phyloP scores from a whole-genome alignment of 1,140 invertebrate species.

The fruit fly (Drosophila melanogaster) region DNA sequence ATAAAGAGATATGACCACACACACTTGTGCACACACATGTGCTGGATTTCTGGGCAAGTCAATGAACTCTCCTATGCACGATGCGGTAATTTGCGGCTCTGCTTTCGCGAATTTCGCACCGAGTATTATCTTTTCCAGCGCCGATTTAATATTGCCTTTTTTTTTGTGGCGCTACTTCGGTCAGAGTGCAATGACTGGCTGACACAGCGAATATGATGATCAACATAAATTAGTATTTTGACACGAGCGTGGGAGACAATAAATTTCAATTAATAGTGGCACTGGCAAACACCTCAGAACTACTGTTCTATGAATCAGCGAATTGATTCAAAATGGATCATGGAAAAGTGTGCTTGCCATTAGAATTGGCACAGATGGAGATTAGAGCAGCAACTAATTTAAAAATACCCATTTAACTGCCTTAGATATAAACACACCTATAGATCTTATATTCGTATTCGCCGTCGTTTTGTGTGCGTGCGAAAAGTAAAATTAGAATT shows the following conservation, averaged over 20 bases:
- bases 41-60: constrained; percentile 64
- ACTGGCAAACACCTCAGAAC: neutral
- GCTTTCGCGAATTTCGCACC: constrained; percentile 61
- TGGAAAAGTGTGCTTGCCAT: neutral
- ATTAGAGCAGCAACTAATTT: constrained; percentile 13
- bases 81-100: constrained; percentile 70
- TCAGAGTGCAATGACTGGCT: constrained; percentile 78
- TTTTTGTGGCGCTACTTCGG: constrained; percentile 15
- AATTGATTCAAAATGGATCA: neutral
- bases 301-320: constrained; percentile 5
- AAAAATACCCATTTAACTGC: constrained; percentile 43
- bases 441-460: constrained; percentile 11
- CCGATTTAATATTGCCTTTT: constrained; percentile 37
- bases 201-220: constrained; percentile 42
- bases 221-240: constrained; percentile 49
- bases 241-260: constrained; percentile 52
- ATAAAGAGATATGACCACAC: constrained; percentile 32
- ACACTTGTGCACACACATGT: constrained; percentile 17
- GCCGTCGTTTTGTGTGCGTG: constrained; percentile 43
- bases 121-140: constrained; percentile 64
- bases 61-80: constrained; percentile 79
- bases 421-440: constrained; percentile 40
- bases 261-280: constrained; percentile 32
- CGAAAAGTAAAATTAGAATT: constrained; percentile 80
- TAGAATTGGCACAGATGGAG: neutral